A percentile compares a stretch with the other conserved stretches of the same genome.
Conservation (phyloP, 2,797 vertebrate genomes). For the Staurois parvus region DNA sequence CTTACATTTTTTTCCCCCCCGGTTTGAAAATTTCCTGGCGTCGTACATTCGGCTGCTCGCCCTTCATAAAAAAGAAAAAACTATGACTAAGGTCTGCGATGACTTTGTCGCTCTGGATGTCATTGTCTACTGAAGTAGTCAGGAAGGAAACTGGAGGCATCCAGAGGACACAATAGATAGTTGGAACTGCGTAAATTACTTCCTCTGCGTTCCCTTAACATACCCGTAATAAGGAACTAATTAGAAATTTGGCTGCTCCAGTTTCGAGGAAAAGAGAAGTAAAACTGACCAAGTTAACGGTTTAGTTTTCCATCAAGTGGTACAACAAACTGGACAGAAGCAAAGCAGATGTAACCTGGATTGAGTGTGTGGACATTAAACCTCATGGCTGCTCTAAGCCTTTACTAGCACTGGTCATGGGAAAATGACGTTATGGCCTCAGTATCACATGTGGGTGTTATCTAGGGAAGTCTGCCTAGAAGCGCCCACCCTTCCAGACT, state of each 20-base stretch:
- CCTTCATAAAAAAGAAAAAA: neutral
- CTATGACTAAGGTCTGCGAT: slow-evolving; percentile 4
- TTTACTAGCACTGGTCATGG: no score
- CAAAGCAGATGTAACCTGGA: neutral
- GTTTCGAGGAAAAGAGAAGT: neutral
- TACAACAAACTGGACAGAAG: neutral
- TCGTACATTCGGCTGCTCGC: neutral
- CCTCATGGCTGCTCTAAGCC: no score
- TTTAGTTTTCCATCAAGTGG: neutral
- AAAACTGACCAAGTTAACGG: neutral
- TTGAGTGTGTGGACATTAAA: no score
- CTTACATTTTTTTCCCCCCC: no score
- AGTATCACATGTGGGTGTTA: no score
- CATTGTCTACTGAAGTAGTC: slow-evolving; percentile 32
- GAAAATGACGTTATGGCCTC: no score
- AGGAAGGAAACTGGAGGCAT: slow-evolving; percentile 26
- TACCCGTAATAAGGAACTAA: slow-evolving; percentile 9
- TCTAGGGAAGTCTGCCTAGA: no score
- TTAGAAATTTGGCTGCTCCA: neutral
- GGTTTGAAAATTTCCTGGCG: neutral
- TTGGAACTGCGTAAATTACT: slow-evolving; percentile 35
- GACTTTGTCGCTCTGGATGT: slow-evolving; percentile 16
- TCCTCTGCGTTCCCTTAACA: slow-evolving; percentile 40
- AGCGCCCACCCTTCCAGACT: no score
- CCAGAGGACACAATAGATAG: slow-evolving; percentile 47